phyloP scores from a whole-genome alignment of 2,888 invertebrate species.

The Blomia tropicalis region DNA sequence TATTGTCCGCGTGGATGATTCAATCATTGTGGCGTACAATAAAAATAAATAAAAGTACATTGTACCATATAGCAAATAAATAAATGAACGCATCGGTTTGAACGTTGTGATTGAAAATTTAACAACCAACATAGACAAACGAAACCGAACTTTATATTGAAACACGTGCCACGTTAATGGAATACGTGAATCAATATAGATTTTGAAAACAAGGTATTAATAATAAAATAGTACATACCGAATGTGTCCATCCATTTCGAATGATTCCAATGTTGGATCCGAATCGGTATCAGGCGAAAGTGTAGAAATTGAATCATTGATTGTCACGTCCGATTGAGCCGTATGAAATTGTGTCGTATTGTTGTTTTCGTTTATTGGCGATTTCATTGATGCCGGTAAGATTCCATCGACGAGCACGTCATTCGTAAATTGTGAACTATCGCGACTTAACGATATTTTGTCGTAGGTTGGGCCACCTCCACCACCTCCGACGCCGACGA shows the following conservation, averaged over 20 bases:
- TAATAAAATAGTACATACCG: slow-evolving; percentile 7
- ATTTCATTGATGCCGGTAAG: not conserved
- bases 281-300: not conserved
- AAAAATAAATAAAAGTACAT: too few relatives aligned
- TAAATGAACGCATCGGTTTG: not conserved
- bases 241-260: not conserved
- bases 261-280: not conserved
- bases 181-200: too few relatives aligned
- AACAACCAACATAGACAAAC: too few relatives aligned
- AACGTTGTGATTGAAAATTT: too few relatives aligned
- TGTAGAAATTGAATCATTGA: slow-evolving; percentile 14
- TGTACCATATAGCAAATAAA: too few relatives aligned
- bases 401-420: not conserved
- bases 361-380: not conserved
- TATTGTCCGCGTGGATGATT: too few relatives aligned
- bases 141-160: too few relatives aligned
- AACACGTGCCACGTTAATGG: too few relatives aligned
- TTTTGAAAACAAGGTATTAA: too few relatives aligned
- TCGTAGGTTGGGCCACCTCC: not conserved
- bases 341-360: not conserved
- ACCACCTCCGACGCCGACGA: not conserved
- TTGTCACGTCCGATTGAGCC: not conserved
- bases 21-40: too few relatives aligned
- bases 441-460: not conserved
- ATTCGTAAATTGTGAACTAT: not conserved